Base-by-base conservation (phyloP, 2,888 invertebrate species). In the Mimumesa dahlbomi region DNA sequence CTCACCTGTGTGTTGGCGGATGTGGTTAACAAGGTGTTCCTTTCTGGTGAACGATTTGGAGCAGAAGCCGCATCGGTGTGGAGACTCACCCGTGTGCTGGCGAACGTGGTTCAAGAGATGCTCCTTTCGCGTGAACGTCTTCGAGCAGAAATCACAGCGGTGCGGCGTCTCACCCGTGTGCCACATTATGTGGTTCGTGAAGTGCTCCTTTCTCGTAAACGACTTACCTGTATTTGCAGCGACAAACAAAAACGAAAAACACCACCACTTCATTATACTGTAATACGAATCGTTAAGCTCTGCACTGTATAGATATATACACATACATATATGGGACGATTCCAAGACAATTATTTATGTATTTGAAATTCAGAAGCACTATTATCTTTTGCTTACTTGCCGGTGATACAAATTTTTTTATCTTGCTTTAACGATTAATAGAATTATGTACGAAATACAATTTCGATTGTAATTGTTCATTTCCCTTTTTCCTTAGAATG, bases 181-280 rank as follows among this genome's bases (percentile, higher is more conserved):
- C 95, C 95, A 95, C 93, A 96, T 92, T 89, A 96, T 95, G 91
- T 96, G 95, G 91, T 95, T 95, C 93, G 94, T 95, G 91, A 95
- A 95, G 90, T 96, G 96, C 91, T 96, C 96, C 91, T 96, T 96
- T 88, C 96, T 92, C 69, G 95, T 95, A 90, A 96, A 96, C 79
- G 95, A 94, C 91, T 96, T 96, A 81, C 89, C 89, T 89, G 81
- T 66, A 70, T 74, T 85, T 79, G 74, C 86, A 87, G 66, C 82
- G 77, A 50, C 36, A 73, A 73, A 82, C 57, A 71, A 65, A 76
- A 70, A 65, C 63, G 53, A 56, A 65, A 46, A 63, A 76, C 25
- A 61, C 18, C 42, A 36, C 52, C 18, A 34, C 18, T 58, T 67
- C 14, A 75, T 75, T 72, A 78, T 18, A 63, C n/a, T 67, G 46